Evolutionary conservation across 2,113 vertebrate genomes (phyloP), one percentile per base, ranked within the genome.

Genomic region (Merops nubicus): DNA sequence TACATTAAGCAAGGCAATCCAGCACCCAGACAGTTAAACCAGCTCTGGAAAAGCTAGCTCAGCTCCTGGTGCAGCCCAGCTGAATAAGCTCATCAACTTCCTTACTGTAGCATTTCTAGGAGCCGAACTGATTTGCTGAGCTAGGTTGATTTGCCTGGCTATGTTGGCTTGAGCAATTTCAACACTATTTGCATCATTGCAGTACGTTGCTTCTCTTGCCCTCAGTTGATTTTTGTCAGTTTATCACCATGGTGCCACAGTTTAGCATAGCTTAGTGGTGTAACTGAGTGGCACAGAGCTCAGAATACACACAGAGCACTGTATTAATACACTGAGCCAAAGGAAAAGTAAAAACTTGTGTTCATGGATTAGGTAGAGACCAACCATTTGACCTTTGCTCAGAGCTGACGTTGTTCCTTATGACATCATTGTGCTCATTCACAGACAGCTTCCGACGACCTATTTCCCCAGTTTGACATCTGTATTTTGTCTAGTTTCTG

Each of bases 41-140:
- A 10, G 72, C 63, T 85, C 13, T 11, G 67, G 60, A 86, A 96
- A 80, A 14, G 79, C 91, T 48, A 45, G 80, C 94, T 95, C 94
- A 91, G 88, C 92, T 90, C 17, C 79, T 75, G 50, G 42, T 9
- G 8, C 54, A 86, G 75, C 91, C n/a, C 29, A 68, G 48, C 21
- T 83, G 89, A 95, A 92, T 21, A 86, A 93, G 72, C 82, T 93
- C 79, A 93, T 88, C 91, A 74, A 2, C 38, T 74, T 19, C 33
- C 18, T 54, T 91, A 85, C 85, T 91, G 91, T 34, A 97, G 95
- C 92, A 62, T 83, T 79, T 73, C 96, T 92, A 93, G 94, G n/a
- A 91, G 25, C 60, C 68, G 16, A 34, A 84, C 89, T 89, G 38
- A 76, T 48, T 56, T 80, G 94, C 95, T 93, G 92, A 94, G 88